phyloP scores from a whole-genome alignment of 2,797 vertebrate genomes.

The Hafferia zeledoni region DNA sequence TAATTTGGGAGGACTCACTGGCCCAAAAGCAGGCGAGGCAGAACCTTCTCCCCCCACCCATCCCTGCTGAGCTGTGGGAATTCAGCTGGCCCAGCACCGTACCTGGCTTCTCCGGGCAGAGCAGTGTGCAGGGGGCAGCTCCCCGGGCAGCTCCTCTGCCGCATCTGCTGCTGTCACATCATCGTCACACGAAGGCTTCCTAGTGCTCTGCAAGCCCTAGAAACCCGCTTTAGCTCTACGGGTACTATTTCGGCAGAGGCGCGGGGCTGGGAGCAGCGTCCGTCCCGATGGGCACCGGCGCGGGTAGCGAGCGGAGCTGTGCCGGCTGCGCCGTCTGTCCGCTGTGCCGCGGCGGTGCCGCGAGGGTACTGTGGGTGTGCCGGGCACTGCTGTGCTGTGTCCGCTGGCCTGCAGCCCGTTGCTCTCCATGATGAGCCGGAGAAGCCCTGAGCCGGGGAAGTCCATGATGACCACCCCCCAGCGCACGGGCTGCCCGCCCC shows the following conservation, averaged over 20 bases:
- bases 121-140: neutral
- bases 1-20: neutral
- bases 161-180: neutral
- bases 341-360: neutral
- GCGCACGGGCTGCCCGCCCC: constrained; percentile 53
- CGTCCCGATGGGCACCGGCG: neutral
- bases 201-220: neutral
- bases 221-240: neutral
- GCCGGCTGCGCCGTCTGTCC: fast-evolving
- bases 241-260: neutral
- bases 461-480: constrained; percentile 86
- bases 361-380: fast-evolving
- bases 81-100: neutral
- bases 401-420: neutral
- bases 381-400: fast-evolving
- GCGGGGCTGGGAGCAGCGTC: neutral
- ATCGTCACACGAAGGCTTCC: neutral
- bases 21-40: neutral
- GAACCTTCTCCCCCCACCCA: neutral
- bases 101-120: neutral
- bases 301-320: neutral
- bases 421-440: constrained; percentile 81
- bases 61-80: neutral
- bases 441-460: constrained; percentile 80
- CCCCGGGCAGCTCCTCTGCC: neutral